Evolutionary conservation across 1,140 invertebrate genomes (phyloP).

Genomic region (Aphelinus certus): DNA sequence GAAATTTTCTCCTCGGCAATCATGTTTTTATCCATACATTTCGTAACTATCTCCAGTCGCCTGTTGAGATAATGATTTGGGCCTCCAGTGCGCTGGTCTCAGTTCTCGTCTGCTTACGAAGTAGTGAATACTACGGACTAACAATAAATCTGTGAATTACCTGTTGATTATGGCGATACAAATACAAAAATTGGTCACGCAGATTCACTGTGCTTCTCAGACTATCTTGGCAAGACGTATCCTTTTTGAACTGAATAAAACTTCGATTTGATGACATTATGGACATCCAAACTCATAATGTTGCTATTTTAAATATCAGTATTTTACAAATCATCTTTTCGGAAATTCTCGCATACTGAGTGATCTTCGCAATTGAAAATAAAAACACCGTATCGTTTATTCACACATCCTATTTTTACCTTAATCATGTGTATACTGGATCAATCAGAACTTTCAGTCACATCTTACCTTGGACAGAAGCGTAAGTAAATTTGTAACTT

Average conservation of each 20-base stretch:
- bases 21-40: too few relatives aligned
- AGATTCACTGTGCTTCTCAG: slow-evolving; percentile 25
- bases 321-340: not conserved
- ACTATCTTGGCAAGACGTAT: slow-evolving; percentile 48
- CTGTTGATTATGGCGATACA: slow-evolving; percentile 47
- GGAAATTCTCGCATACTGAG: not conserved
- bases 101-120: too few relatives aligned
- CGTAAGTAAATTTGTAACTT: slow-evolving; percentile 44
- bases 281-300: not conserved
- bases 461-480: slow-evolving; percentile 36
- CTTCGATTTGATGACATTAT: not conserved
- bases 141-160: slow-evolving; percentile 37
- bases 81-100: too few relatives aligned
- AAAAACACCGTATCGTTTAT: not conserved
- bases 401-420: slow-evolving; percentile 35
- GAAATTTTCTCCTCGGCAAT: too few relatives aligned
- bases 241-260: slow-evolving; percentile 43
- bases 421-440: slow-evolving; percentile 28
- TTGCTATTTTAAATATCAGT: not conserved
- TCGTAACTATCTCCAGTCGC: too few relatives aligned
- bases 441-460: slow-evolving; percentile 44
- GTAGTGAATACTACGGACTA: not conserved
- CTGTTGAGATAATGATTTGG: too few relatives aligned
- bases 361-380: not conserved
- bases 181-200: slow-evolving; percentile 40